Base-by-base conservation (phyloP, 2,797 vertebrate species). In the Myotis myotis region DNA sequence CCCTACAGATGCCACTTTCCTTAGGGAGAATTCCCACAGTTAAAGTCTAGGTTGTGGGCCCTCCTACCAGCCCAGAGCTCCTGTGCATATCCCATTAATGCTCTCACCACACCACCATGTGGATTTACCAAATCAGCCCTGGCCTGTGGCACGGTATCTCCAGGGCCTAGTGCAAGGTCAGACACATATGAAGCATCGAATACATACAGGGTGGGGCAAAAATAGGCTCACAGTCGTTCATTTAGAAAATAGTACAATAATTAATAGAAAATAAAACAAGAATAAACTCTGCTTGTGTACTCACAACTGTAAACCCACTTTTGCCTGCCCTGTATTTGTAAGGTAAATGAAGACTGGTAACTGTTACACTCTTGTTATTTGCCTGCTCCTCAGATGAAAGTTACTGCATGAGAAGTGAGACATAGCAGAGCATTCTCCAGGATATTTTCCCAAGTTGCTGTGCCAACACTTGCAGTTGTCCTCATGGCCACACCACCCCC, bases 91-190 rank as follows among this genome's bases (percentile, higher is more conserved):
- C n/a, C 51, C 10, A 5, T 7, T 16, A 5, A 4, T 30, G 41
- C 16, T 68, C 33, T 66, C 28, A 41, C 7, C 38, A 22, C 15
- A 8, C 51, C 17, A 11, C 12, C 0, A 0, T 20, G 15, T 33
- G 20, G 47, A 15, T 30, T 19, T 30, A 0, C 86, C 28, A 6
- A 30, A 33, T 64, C 28, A 5, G 9, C 16, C 28, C 44, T 51
- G 6, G 75, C 66, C 70, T 38, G 3, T 38, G 36, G 8, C 41
- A n/a, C 2, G 3, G 23, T 9, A 15, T 55, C 60, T 72, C 70
- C 5, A 7, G 10, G n/a, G 20, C 55, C 88, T 55, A 71, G n/a
- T 8, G 5, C 44, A 74, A 93, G 72, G 22, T 13, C 62, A 66
- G 49, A 30, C 3, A n/a, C 4, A 41, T 25, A 8, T 1, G 28